phyloP scores from a whole-genome alignment of 2,797 vertebrate species.

The Myotis myotis region DNA sequence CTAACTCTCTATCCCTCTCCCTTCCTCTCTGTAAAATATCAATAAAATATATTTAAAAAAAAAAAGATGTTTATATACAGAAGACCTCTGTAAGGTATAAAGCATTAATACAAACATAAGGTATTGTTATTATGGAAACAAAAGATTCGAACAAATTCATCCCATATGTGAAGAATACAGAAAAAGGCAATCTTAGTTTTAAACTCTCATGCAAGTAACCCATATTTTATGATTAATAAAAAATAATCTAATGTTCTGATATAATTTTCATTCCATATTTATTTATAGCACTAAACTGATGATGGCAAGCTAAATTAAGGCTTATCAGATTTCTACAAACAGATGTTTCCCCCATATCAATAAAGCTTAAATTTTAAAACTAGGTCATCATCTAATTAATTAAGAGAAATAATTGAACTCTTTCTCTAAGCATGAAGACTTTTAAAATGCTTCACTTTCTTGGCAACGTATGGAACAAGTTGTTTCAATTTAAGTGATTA shows the following conservation, averaged over 20 bases:
- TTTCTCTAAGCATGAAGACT: conserved; percentile 28
- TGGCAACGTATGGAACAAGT: conserved; percentile 38
- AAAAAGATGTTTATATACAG: neutral
- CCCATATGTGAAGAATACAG: neutral
- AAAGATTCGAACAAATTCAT: neutral
- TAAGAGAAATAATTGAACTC: conserved; percentile 26
- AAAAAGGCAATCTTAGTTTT: conserved; percentile 35
- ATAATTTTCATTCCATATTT: conserved; percentile 23
- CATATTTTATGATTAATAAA: conserved; percentile 40
- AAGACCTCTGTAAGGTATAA: neutral
- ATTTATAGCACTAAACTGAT: neutral
- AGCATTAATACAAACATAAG: conserved; percentile 1
- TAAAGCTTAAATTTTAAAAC: conserved; percentile 47
- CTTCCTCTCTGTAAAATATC: no score
- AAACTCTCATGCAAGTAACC: conserved; percentile 37
- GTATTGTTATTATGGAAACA: neutral
- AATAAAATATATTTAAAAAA: no score
- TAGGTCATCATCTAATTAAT: conserved; percentile 10
- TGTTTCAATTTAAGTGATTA: conserved; percentile 11
- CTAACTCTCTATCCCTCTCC: no score
- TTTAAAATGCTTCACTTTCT: conserved; percentile 35
- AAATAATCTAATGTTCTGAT: conserved; percentile 36
- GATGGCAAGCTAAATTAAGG: conserved; percentile 36
- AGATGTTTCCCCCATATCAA: conserved; percentile 13
- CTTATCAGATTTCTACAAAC: conserved; percentile 14